Conservation (phyloP, 2,888 invertebrate genomes). For the Nudaria mundana region DNA sequence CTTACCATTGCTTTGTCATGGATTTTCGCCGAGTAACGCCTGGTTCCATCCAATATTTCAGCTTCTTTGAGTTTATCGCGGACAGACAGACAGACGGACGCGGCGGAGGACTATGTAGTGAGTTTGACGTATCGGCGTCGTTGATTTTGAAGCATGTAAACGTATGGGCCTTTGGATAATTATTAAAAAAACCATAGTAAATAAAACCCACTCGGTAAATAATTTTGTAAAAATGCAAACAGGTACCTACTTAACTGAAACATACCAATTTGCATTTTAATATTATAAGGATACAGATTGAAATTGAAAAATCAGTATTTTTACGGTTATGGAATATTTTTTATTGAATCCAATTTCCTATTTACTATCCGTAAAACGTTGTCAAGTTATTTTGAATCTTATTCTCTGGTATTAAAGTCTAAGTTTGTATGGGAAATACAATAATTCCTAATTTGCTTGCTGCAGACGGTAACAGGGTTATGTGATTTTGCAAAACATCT, state of each 20-base stretch:
- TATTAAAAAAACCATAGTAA: too few relatives aligned
- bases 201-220: too few relatives aligned
- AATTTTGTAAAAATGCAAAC: too few relatives aligned
- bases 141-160: too few relatives aligned
- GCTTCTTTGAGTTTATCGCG: too few relatives aligned
- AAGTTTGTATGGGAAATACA: slow-evolving; percentile 4
- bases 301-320: slow-evolving; percentile 35
- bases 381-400: slow-evolving; percentile 8
- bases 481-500: slow-evolving; percentile 42
- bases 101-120: too few relatives aligned
- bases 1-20: too few relatives aligned
- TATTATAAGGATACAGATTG: slow-evolving; percentile 15
- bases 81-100: too few relatives aligned
- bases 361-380: slow-evolving; percentile 7
- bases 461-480: slow-evolving; percentile 52
- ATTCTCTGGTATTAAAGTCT: background rate
- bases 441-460: slow-evolving; percentile 32
- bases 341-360: slow-evolving; percentile 26
- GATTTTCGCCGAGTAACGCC: too few relatives aligned
- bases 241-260: slow-evolving; percentile 15
- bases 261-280: slow-evolving; percentile 20
- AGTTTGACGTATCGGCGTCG: too few relatives aligned
- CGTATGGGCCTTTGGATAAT: too few relatives aligned
- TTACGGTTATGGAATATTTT: slow-evolving; percentile 27
- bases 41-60: too few relatives aligned